Evolutionary conservation across 2,113 vertebrate genomes (phyloP).

Genomic region (Pteruthius melanotis): DNA sequence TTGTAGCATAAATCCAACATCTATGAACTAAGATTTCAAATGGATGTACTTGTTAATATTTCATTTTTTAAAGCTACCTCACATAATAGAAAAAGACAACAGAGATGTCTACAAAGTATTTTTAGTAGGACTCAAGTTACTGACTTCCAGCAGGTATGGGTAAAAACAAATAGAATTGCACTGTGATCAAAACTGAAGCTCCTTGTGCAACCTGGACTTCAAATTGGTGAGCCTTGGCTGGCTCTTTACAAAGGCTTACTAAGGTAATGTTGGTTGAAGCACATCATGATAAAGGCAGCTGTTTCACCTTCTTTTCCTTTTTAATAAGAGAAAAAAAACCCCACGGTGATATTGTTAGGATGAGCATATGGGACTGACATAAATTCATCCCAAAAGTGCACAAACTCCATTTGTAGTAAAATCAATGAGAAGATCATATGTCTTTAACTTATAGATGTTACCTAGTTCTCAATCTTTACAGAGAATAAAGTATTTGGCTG

Average conservation of each 20-base stretch:
- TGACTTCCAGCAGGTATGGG: neutral
- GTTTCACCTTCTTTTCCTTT: neutral
- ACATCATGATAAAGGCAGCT: neutral
- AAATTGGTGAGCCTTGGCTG: neutral
- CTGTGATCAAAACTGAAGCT: neutral
- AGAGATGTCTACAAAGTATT: neutral
- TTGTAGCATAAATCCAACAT: neutral
- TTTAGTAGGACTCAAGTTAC: neutral
- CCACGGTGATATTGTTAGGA: neutral
- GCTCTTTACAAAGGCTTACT: neutral
- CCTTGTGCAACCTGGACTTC: neutral
- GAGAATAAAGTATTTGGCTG: neutral
- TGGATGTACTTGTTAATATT: neutral
- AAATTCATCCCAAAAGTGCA: neutral
- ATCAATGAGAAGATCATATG: neutral
- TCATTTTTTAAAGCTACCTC: neutral
- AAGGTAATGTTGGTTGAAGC: neutral
- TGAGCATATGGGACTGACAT: neutral
- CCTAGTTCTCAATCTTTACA: neutral
- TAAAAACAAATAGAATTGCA: neutral
- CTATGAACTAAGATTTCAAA: neutral
- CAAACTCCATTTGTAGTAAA: neutral
- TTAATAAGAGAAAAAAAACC: accelerated
- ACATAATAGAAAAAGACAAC: neutral
- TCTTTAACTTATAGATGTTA: neutral